These are phyloP conservation scores for Myrmecophaga tridactyla DNA, from an alignment of 2,113 vertebrate genomes.

Conservation along the genomic window DNA sequence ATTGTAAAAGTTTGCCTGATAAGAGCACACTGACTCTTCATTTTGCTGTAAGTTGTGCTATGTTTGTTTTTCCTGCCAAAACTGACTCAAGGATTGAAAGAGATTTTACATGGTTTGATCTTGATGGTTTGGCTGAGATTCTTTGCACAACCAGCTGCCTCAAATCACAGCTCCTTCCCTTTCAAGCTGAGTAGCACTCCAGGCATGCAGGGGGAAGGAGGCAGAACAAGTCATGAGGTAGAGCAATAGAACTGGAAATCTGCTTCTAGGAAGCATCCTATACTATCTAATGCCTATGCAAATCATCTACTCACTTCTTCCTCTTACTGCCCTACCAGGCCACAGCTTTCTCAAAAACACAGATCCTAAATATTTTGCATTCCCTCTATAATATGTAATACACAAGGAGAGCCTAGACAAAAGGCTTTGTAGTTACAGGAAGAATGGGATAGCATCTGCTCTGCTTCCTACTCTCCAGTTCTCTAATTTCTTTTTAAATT, in stretches of 20 bases:
- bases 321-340: background rate
- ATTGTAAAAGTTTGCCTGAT: background rate
- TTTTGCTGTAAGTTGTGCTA: background rate
- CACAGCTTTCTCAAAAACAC: background rate
- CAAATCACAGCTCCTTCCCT: background rate
- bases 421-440: background rate
- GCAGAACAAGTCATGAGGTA: background rate
- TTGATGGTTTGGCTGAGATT: background rate
- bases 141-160: background rate
- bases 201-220: background rate
- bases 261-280: background rate
- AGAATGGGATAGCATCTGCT: background rate
- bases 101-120: background rate
- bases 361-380: background rate
- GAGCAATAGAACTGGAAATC: background rate
- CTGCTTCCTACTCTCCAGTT: background rate
- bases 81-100: background rate
- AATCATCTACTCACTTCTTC: background rate
- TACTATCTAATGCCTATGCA: background rate
- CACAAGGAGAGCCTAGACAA: background rate
- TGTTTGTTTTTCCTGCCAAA: background rate
- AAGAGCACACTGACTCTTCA: background rate
- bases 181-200: background rate
- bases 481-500: conserved; percentile 26
- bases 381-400: background rate